Evolutionary conservation across 2,888 invertebrate genomes (phyloP), one percentile per base, ranked within the genome.

Genomic region (Erannis defoliaria): DNA sequence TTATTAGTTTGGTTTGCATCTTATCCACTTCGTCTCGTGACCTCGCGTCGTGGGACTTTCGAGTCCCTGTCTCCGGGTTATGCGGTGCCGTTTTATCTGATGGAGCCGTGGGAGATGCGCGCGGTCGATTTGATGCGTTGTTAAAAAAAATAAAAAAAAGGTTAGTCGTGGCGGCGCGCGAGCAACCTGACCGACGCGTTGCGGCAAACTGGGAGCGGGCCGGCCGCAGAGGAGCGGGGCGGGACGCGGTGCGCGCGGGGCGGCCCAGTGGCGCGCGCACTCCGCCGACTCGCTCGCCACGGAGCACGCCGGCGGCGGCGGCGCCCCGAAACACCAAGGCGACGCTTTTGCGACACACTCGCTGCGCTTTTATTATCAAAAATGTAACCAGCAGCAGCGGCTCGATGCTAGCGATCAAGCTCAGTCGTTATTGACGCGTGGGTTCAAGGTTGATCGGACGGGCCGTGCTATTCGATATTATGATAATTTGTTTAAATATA

Each of bases 1-100:
- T 94, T 90, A 94, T 93, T 76, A 90, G 86, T 85, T 93, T 94
- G 72, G 91, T 91, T 89, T 94, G 94, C 92, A 94, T 94, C 87
- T 78, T 87, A 84, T 81, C 85, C 80, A 83, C 81, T 83, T 85
- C 74, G 74, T 76, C 73, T 75, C 80, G 75, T 73, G 81, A 74
- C 75, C 80, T 81, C 75, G 79, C 75, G 66, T 73, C 72, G 69
- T 77, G 87, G 87, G 88, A 85, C 86, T 75, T 73, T 62, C 77
- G 80, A 73, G 88, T 84, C 86, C 89, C 89, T 64, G 77, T 71
- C 63, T 76, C 78, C 60, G 80, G 81, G 72, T 84, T 85, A 73
- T 82, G 78, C 69, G 89, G 86, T 72, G 87, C 86, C 86, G 87
- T 88, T 78, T 86, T 80, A 74, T 71, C 74, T 67, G 74, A 78